Evolutionary conservation across 1,140 invertebrate species (phyloP).

Genomic region (Drosophila repleta): DNA sequence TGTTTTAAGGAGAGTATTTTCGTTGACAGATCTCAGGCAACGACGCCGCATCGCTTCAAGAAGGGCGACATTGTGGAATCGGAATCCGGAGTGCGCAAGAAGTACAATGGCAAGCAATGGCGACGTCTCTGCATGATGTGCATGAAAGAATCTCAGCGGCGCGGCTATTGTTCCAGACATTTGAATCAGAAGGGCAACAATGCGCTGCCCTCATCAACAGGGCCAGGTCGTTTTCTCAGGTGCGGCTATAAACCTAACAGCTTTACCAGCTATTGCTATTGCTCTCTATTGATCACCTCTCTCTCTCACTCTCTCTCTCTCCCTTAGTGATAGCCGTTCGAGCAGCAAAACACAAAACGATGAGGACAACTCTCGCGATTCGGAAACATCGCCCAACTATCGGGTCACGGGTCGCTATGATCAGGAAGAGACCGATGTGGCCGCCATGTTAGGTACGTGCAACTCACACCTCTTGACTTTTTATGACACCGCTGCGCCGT

Average conservation of each 20-base stretch:
- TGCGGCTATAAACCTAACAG: conserved; percentile 37
- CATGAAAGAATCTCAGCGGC: conserved; percentile 98
- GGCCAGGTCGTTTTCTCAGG: conserved; percentile 79
- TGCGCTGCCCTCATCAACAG: conserved; percentile 74
- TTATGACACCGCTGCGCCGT: conserved; percentile 39
- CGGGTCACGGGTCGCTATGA: conserved; percentile 91
- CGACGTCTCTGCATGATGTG: conserved; percentile 95
- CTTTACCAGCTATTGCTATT: background rate
- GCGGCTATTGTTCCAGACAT: conserved; percentile 98
- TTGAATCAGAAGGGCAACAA: conserved; percentile 87
- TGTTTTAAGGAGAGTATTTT: conserved; percentile 28
- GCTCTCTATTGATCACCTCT: background rate
- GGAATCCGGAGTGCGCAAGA: conserved; percentile 98
- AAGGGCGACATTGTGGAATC: conserved; percentile 99
- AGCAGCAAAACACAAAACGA: conserved; percentile 88
- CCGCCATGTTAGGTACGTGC: conserved; percentile 94
- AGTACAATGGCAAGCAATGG: conserved; percentile 99
- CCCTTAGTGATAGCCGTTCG: conserved; percentile 83
- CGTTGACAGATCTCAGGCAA: conserved; percentile 91
- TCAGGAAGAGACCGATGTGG: conserved; percentile 97
- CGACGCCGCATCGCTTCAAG: conserved; percentile 98
- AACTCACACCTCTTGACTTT: conserved; percentile 63
- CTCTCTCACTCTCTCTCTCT: conserved; percentile 2
- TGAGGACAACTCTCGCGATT: conserved; percentile 95
- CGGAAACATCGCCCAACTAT: conserved; percentile 93